Conservation (phyloP, 2,888 invertebrate species). For the Ophion ventricosus region DNA sequence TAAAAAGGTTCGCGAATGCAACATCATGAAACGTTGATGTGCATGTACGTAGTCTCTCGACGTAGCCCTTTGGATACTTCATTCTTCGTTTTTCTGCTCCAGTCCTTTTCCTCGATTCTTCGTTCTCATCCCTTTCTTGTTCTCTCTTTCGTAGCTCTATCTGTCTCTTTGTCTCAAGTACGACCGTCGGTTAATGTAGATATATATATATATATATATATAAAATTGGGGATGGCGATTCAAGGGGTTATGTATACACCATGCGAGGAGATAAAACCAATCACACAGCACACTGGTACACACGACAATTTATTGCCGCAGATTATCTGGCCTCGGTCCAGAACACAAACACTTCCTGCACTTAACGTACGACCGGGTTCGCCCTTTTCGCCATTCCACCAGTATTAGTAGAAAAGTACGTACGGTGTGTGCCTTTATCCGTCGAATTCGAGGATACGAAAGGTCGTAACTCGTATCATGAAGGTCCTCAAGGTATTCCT, state of each 20-base stretch:
- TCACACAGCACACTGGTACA: conserved; percentile 79
- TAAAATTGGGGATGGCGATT: conserved; percentile 42
- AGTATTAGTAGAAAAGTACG: conserved; percentile 48
- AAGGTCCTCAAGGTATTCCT: too few species aligned
- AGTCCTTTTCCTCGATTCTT: conserved; percentile 44
- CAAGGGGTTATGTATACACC: conserved; percentile 68
- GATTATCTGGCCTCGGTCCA: conserved; percentile 82
- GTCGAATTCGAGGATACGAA: neutral
- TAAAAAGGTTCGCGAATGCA: neutral
- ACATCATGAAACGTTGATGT: conserved; percentile 43
- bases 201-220: conserved; percentile 40
- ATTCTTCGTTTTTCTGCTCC: conserved; percentile 45
- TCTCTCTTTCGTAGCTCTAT: conserved; percentile 24
- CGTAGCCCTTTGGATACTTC: conserved; percentile 55
- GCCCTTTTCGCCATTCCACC: conserved; percentile 26
- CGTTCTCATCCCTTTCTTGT: neutral
- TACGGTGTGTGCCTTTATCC: conserved; percentile 11
- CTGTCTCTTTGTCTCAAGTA: conserved; percentile 17
- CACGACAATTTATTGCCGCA: conserved; percentile 81
- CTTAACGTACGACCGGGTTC: conserved; percentile 31
- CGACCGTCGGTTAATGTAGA: neutral
- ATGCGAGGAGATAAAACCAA: conserved; percentile 80
- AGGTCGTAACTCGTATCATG: neutral
- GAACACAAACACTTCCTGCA: conserved; percentile 79
- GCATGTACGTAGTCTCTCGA: conserved; percentile 32